These are phyloP conservation scores for Hiodon tergisus DNA, from an alignment of 2,113 vertebrate species.

Conservation along the genomic window DNA sequence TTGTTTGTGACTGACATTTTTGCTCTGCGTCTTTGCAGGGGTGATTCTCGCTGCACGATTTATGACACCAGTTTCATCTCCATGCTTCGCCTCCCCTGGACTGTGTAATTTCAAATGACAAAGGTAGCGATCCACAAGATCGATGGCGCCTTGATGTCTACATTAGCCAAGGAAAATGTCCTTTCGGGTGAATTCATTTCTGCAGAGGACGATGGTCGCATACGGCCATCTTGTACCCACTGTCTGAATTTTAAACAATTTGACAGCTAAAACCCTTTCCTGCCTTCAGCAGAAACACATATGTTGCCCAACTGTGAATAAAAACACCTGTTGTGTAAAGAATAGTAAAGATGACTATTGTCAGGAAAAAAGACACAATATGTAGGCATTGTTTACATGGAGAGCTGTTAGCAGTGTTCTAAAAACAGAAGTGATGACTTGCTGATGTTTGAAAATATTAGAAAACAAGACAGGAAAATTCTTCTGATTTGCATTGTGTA, in stretches of 20 bases:
- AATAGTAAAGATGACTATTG: neutral
- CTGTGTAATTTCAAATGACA: slow-evolving; percentile 47
- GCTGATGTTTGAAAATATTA: no score
- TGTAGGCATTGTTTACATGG: no score
- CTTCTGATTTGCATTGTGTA: no score
- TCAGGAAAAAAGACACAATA: no score
- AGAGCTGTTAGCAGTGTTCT: no score
- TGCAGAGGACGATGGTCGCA: slow-evolving; percentile 15
- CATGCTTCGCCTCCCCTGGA: slow-evolving; percentile 25
- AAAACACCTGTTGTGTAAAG: no score
- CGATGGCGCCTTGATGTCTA: slow-evolving; percentile 26
- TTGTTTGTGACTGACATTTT: slow-evolving; percentile 22
- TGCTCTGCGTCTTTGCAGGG: slow-evolving; percentile 27
- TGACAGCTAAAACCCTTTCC: neutral
- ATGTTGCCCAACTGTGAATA: neutral
- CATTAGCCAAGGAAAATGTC: slow-evolving; percentile 27
- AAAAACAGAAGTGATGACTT: no score
- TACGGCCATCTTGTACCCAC: neutral
- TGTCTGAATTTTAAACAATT: neutral
- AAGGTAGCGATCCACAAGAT: slow-evolving; percentile 20
- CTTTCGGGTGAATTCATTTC: slow-evolving; percentile 17
- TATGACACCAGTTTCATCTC: slow-evolving; percentile 34
- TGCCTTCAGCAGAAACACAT: neutral
- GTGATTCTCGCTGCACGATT: slow-evolving; percentile 32
- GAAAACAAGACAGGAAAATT: no score